Evolutionary conservation across 2,113 vertebrate genomes (phyloP).

Genomic region (Deroptyus accipitrinus): DNA sequence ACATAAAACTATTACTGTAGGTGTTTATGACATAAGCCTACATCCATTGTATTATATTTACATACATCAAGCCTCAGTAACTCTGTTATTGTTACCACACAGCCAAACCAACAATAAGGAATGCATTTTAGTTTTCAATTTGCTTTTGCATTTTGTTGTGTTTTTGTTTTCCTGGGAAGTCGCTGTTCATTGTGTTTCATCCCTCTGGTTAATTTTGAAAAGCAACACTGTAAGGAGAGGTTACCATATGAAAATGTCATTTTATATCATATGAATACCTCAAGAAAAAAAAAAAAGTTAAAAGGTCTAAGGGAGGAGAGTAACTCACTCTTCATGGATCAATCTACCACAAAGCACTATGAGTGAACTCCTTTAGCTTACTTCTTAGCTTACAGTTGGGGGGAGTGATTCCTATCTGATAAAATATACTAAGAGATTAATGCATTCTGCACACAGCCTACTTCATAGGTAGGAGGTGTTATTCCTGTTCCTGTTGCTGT

Average conservation of each 20-base stretch:
- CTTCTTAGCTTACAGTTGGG: constrained; percentile 45
- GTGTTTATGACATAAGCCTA: background rate
- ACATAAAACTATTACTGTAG: background rate
- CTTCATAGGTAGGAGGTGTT: constrained; percentile 53
- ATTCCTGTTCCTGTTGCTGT: constrained; percentile 52
- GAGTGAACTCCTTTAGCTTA: background rate
- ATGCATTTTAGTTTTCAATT: background rate
- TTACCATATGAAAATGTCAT: constrained; percentile 75
- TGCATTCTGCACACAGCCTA: constrained; percentile 42
- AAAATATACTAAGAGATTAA: constrained; percentile 58
- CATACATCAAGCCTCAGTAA: background rate
- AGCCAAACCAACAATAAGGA: constrained; percentile 5
- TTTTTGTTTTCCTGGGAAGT: background rate
- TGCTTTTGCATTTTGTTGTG: background rate
- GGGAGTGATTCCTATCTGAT: constrained; percentile 24
- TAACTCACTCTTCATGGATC: constrained; percentile 39
- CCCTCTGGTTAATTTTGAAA: constrained; percentile 62
- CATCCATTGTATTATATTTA: background rate
- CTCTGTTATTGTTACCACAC: constrained; percentile 25
- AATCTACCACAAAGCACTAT: constrained; percentile 4
- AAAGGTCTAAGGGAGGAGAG: constrained; percentile 53
- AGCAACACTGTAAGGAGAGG: constrained; percentile 50
- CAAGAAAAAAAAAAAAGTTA: constrained; percentile 55
- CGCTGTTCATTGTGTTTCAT: background rate
- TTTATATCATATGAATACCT: constrained; percentile 55